These are phyloP conservation scores for Agonopterix heracliana DNA, from an alignment of 2,888 invertebrate genomes.

Conservation along the genomic window DNA sequence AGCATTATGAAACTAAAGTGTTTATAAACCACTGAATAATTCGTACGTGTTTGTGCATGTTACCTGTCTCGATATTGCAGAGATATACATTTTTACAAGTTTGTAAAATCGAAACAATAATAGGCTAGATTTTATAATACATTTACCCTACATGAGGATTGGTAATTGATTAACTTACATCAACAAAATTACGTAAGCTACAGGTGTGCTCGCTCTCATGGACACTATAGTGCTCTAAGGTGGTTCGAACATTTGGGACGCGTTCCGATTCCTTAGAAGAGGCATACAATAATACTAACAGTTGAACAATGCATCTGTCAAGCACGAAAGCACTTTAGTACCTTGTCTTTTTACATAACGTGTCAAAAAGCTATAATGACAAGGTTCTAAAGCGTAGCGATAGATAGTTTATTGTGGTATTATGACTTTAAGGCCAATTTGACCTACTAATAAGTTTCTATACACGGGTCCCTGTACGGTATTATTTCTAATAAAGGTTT, in stretches of 20 bases:
- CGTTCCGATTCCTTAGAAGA: neutral
- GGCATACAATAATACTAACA: no score
- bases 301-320: no score
- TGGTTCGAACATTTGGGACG: conserved; percentile 6
- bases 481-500: no score
- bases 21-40: conserved; percentile 44
- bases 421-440: no score
- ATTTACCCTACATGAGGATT: conserved; percentile 56
- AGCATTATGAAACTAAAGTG: conserved; percentile 40
- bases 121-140: conserved; percentile 60
- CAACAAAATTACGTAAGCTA: conserved; percentile 56
- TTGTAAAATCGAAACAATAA: conserved; percentile 50
- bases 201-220: conserved; percentile 33
- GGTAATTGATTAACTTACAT: conserved; percentile 43
- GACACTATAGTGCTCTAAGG: conserved; percentile 24
- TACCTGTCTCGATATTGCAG: conserved; percentile 50
- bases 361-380: no score
- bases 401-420: no score
- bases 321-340: no score
- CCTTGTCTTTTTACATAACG: no score
- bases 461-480: no score
- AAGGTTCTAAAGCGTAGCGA: no score
- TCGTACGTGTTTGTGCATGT: conserved; percentile 66
- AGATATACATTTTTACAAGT: conserved; percentile 62
- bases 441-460: no score